Conservation (phyloP, 2,888 invertebrate genomes). For the Spisula solida region DNA sequence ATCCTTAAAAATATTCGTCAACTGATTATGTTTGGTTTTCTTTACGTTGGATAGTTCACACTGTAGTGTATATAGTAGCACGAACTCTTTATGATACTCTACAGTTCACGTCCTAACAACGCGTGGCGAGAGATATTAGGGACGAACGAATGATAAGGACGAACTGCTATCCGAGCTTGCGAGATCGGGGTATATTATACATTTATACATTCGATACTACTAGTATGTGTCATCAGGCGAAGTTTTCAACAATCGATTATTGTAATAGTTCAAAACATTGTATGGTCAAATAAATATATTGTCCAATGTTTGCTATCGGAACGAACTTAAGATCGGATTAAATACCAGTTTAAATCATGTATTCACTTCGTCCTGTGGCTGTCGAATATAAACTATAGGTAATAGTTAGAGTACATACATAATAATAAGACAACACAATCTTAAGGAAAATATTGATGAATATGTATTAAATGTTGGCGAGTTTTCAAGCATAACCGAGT, state of each 20-base stretch:
- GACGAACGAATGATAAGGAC: background rate
- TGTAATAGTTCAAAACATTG: background rate
- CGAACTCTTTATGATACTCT: background rate
- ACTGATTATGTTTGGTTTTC: background rate
- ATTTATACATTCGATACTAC: background rate
- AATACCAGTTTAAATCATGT: background rate
- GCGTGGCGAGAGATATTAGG: background rate
- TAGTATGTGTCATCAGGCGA: background rate
- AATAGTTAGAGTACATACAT: background rate
- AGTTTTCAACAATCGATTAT: constrained; percentile 1
- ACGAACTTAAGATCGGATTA: constrained; percentile 4
- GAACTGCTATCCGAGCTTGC: background rate
- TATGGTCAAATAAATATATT: background rate
- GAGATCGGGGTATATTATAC: background rate
- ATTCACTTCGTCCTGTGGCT: background rate
- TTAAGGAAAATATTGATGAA: no score
- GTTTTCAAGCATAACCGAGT: no score
- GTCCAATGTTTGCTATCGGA: background rate
- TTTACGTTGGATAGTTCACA: background rate
- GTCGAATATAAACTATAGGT: background rate
- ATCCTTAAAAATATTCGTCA: background rate
- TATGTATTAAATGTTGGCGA: no score
- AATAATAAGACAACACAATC: no score
- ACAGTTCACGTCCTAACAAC: background rate
- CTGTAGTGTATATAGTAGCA: background rate